phyloP scores from a whole-genome alignment of 2,113 vertebrate species.

The Melanocharis versteri region DNA sequence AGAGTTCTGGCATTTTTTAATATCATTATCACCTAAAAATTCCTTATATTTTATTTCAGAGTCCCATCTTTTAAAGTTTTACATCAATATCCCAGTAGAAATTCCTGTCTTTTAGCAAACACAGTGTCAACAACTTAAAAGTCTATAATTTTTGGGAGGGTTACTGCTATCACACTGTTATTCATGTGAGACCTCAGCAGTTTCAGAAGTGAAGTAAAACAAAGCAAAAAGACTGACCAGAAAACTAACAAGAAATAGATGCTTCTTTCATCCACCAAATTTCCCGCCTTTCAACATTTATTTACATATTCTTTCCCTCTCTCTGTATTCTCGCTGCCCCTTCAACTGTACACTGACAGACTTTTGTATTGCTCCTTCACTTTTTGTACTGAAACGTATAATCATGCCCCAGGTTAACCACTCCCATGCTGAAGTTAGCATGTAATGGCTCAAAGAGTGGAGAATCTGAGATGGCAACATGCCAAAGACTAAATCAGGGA shows the following conservation, averaged over 20 bases:
- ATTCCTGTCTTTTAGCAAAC: neutral
- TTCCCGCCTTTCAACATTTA: neutral
- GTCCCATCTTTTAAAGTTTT: neutral
- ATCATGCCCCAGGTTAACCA: conserved; percentile 38
- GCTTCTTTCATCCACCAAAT: neutral
- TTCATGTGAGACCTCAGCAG: neutral
- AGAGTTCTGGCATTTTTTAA: neutral
- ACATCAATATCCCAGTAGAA: neutral
- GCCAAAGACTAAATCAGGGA: conserved; percentile 39
- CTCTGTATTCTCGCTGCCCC: neutral
- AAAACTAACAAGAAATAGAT: neutral
- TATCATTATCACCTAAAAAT: neutral
- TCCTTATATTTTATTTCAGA: neutral
- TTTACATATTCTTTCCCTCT: neutral
- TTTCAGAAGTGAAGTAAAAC: neutral
- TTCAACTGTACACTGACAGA: neutral
- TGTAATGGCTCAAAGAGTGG: conserved; percentile 4
- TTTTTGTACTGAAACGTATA: conserved; percentile 15
- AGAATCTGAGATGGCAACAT: conserved; percentile 18
- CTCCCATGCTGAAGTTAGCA: conserved; percentile 54
- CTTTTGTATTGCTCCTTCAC: neutral
- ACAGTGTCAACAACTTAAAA: neutral
- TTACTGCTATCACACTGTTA: neutral
- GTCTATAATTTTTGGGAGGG: fast-evolving
- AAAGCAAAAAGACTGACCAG: neutral